Base-by-base conservation (phyloP, 2,113 vertebrate species). In the Coreoperca whiteheadi region DNA sequence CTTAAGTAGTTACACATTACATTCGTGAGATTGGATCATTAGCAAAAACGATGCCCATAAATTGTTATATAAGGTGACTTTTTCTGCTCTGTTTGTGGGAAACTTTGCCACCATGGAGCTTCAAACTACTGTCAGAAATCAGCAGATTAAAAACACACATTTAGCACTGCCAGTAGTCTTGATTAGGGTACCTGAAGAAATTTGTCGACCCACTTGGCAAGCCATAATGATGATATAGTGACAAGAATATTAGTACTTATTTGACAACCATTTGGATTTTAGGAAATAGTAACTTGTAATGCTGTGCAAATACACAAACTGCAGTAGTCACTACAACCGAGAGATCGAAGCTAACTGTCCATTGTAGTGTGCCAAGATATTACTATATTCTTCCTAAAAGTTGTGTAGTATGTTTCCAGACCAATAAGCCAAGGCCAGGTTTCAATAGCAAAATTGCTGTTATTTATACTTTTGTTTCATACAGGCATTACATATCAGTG, bases 281-380 rank as follows among this genome's bases (percentile, higher is more conserved):
- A 16, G 72, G 18, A 23, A 43, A 60, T 21, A 8, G 9, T 21
- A 28, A 39, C 20, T 51, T 28, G 25, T 56, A 20, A 56, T 23
- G 48, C 18, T 56, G 9, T 56, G 30, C 39, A 54, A 56, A 72
- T 50, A 63, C n/a, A 43, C 50, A 53, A 51, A 77, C 6, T 60
- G 57, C 64, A 66, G 34, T 39, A 41, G 8, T 61, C 43, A 15
- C 53, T 54, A 59, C 53, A 61, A 23, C 63, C 28, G 34, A 20
- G 63, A 37, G 20, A 46, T 76, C 20, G 2, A 50, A 78, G 63
- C 82, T 68, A 73, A 48, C 72, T 77, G 59, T 56, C 68, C 48
- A 20, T 14, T 43, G 60, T 60, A 71, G n/a, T 0, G 39, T 83
- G 51, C 81, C 51, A 79, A 67, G 56, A 30, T 12, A 8, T 39